Conservation (phyloP, 2,113 vertebrate species). For the Pteropus alecto region DNA sequence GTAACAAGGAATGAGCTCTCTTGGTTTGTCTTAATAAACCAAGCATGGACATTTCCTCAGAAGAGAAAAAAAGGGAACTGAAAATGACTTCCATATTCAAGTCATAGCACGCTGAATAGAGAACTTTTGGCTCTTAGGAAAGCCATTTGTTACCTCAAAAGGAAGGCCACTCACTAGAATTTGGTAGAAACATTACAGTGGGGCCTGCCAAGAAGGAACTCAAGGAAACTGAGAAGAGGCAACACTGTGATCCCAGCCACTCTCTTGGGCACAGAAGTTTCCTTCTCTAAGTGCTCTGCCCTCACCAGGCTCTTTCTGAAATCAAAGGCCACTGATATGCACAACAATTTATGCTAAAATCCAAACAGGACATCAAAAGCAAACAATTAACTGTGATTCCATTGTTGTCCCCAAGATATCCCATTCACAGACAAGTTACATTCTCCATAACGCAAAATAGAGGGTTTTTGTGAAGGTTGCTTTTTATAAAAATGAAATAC, state of each 20-base stretch:
- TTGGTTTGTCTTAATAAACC: slow-evolving; percentile 52
- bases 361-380: neutral
- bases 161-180: neutral
- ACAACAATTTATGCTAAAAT: neutral
- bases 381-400: slow-evolving; percentile 11
- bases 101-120: neutral
- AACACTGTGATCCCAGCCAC: neutral
- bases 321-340: neutral
- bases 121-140: neutral
- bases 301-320: neutral
- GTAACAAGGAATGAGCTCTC: slow-evolving; percentile 17
- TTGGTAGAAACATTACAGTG: neutral
- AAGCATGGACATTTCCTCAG: slow-evolving; percentile 56
- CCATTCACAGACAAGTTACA: neutral
- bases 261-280: slow-evolving; percentile 6
- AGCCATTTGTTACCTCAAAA: slow-evolving; percentile 1
- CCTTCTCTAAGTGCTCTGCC: neutral
- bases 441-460: neutral
- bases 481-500: slow-evolving; percentile 30
- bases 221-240: neutral
- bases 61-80: slow-evolving; percentile 44
- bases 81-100: slow-evolving; percentile 67
- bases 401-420: neutral
- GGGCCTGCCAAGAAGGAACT: slow-evolving; percentile 7
- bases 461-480: neutral